Evolutionary conservation across 2,113 vertebrate genomes (phyloP), one percentile per base, ranked within the genome.

Genomic region (Rattus norvegicus): DNA sequence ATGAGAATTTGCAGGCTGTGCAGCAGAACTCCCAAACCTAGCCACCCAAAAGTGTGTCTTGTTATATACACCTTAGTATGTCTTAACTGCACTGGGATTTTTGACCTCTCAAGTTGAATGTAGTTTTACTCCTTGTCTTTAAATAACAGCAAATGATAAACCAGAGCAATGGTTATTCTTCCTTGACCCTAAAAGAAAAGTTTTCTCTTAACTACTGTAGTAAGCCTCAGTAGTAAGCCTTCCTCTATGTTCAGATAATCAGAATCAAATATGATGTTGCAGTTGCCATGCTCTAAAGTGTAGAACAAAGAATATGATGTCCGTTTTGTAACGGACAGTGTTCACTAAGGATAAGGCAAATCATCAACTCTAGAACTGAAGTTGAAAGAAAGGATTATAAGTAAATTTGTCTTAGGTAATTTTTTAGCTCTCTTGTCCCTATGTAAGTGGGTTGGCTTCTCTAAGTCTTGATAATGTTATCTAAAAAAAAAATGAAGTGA

Each of bases 391-490:
- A 93, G 1, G 3, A 6, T 22, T 43, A 1, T 20, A 28, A 56
- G 61, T 17, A 67, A 30, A 96, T 70, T 49, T 7, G 2, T 92
- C 24, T 59, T 19, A 70, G 6, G 61, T 12, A 47, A 73, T 67
- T 86, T 86, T 54, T 90, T 28, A 76, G 14, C 76, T 81, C 16
- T 77, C 43, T 26, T 76, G n/a, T 76, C 59, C 22, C 52, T 59
- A 20, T 30, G 3, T 33, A 91, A 83, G 8, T 59, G 73, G 83
- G 1, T 39, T 70, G 26, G 28, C 16, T 67, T 86, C 67, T 84
- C 88, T 76, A 94, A 92, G 69, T 75, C 17, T 76, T 95, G 30
- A 24, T 81, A 88, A 93, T 54, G 7, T 75, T 85, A 95, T 91
- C 79, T 30, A 73, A 14, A 94, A 83, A 73, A 14, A 94, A 83